Evolutionary conservation across 1,140 invertebrate genomes (phyloP).

Genomic region (Leptonema lineaticorne): DNA sequence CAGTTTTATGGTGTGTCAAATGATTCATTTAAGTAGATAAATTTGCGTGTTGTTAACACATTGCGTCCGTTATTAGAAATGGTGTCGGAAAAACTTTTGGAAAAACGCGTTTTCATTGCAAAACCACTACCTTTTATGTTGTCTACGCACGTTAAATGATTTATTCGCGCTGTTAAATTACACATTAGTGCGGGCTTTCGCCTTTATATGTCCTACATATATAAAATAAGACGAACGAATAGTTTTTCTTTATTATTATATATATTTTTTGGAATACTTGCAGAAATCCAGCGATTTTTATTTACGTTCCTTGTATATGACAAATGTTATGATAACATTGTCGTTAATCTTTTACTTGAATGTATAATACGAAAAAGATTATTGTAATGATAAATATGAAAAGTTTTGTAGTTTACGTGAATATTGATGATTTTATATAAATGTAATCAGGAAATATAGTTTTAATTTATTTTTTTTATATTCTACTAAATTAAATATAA

Average conservation of each 20-base stretch:
- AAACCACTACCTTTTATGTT: constrained; percentile 3
- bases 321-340: too few species aligned
- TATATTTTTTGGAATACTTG: not conserved
- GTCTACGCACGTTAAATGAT: constrained; percentile 9
- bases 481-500: too few species aligned
- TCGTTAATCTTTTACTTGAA: too few species aligned
- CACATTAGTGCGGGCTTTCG: constrained; percentile 4
- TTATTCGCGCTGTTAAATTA: constrained; percentile 7
- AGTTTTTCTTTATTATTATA: not conserved
- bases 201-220: too few species aligned
- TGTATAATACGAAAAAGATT: too few species aligned
- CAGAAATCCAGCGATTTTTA: not conserved
- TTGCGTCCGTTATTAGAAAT: not conserved
- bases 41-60: constrained; percentile 10
- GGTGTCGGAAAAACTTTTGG: constrained; percentile 1
- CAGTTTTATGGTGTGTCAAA: too few species aligned
- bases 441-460: too few species aligned
- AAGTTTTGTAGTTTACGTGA: too few species aligned
- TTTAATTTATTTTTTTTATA: too few species aligned
- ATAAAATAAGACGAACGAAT: not conserved
- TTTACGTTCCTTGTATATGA: not conserved
- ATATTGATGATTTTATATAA: too few species aligned
- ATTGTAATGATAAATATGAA: too few species aligned
- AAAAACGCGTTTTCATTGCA: constrained; percentile 12
- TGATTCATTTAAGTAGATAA: constrained; percentile 4